Percentiles rank a stretch among this genome's conserved stretches.
phyloP scores from a whole-genome alignment of 1,140 invertebrate genomes.

The Tetranychus urticae region DNA sequence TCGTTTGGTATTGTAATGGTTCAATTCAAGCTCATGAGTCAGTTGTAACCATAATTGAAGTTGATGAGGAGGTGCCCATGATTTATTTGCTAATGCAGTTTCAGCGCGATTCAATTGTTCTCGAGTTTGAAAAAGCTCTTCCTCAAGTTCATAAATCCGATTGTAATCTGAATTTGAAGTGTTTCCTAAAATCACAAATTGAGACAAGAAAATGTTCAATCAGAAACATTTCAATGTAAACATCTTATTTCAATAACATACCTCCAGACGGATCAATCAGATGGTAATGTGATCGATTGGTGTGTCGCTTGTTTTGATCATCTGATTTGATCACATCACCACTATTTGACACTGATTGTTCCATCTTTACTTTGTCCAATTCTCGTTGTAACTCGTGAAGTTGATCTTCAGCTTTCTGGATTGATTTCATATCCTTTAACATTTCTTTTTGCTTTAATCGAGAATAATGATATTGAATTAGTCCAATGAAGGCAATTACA shows the following conservation, averaged over 20 bases:
- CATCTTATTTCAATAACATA: slow-evolving; percentile 23
- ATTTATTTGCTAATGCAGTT: slow-evolving; percentile 60
- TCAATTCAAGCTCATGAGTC: slow-evolving; percentile 78
- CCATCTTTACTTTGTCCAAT: slow-evolving; percentile 31
- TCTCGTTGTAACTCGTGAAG: slow-evolving; percentile 47
- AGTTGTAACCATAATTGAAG: slow-evolving; percentile 78
- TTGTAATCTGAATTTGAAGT: not conserved
- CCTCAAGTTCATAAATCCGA: slow-evolving; percentile 9
- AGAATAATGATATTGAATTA: too few relatives aligned
- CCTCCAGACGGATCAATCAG: not conserved
- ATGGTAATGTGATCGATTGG: not conserved
- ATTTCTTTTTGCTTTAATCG: slow-evolving; percentile 29
- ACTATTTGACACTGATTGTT: slow-evolving; percentile 45
- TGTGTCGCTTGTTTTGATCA: slow-evolving; percentile 29
- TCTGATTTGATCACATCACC: slow-evolving; percentile 59
- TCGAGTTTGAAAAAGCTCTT: slow-evolving; percentile 5
- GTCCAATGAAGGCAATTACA: too few relatives aligned
- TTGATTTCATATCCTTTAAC: slow-evolving; percentile 74
- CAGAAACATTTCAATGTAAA: not conserved
- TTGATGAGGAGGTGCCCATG: slow-evolving; percentile 59
- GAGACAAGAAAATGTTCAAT: not conserved
- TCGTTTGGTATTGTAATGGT: slow-evolving; percentile 61
- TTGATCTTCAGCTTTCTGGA: slow-evolving; percentile 65
- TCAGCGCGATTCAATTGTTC: slow-evolving; percentile 57
- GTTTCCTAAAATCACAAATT: not conserved